Percentiles rank a stretch among this genome's conserved stretches.
phyloP scores from a whole-genome alignment of 2,797 vertebrate genomes.

The Neopelma chrysocephalum region DNA sequence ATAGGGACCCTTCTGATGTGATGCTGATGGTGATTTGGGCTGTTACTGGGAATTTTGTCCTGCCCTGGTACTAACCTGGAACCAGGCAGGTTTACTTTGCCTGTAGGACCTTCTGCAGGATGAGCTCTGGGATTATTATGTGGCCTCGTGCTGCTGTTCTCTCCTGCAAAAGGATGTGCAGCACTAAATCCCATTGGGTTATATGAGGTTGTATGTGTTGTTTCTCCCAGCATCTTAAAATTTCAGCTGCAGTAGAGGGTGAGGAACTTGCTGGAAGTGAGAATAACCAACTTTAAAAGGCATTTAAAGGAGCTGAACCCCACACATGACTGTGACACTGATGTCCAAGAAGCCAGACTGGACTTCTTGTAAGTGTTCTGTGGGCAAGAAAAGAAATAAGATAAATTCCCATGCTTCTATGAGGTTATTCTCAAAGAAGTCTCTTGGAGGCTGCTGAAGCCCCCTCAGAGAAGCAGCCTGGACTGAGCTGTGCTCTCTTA shows the following conservation, averaged over 20 bases:
- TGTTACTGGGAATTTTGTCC: background rate
- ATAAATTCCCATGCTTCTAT: background rate
- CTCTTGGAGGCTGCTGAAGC: background rate
- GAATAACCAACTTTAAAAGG: background rate
- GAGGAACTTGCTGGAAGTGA: background rate
- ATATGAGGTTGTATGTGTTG: background rate
- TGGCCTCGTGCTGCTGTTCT: background rate
- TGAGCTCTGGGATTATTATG: background rate
- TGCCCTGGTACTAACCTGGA: accelerated
- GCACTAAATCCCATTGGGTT: background rate
- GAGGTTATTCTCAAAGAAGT: background rate
- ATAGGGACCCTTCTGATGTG: background rate
- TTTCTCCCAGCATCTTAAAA: background rate
- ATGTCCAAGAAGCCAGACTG: background rate
- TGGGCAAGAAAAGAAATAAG: background rate
- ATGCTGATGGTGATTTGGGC: background rate
- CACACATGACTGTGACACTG: accelerated
- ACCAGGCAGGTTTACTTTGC: background rate
- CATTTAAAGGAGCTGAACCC: background rate
- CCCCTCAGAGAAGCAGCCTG: background rate
- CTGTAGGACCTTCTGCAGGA: background rate
- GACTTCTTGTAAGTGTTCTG: background rate
- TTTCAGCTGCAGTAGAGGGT: background rate
- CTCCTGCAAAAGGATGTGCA: background rate
- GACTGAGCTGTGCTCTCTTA: background rate